Base-by-base conservation (phyloP, 2,113 vertebrate genomes). In the Phalacrocorax carbo region DNA sequence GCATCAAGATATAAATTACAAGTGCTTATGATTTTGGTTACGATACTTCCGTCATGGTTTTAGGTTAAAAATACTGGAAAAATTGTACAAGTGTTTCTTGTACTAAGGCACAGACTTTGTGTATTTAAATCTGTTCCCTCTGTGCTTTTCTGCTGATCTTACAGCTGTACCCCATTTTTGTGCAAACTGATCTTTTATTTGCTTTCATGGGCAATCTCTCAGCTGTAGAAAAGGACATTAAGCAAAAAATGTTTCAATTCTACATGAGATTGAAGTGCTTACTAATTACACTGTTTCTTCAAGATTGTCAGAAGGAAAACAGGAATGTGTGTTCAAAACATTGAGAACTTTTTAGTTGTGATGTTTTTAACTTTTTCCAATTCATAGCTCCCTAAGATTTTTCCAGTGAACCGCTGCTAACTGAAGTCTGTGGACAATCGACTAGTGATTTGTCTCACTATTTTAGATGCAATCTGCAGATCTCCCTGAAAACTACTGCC, bases 371-470 rank as follows among this genome's bases (percentile, higher is more conserved):
- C 16, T 7, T 85, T 84, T 79, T 40, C 7, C 13, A 30, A 0
- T 60, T 48, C 48, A 25, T 58, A 49, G 16, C 57, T 87, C 3
- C 21, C 36, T 38, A 36, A 69, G 32, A 40, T 44, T 29, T 75
- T 96, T 78, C 16, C 44, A 64, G n/a, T 82, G 60, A 77, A 10
- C 32, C 60, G 38, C n/a, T 68, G 20, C 6, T 30, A 22, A 30
- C 1, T 38, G 26, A 71, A 82, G 13, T 30, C 48, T 71, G 0
- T 19, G 25, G 44, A n/a, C 32, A 72, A 5, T 1, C 49, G 52
- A 14, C 44, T 57, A 77, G 46, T 13, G 36, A 44, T 79, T 60
- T 49, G 62, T 68, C 49, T 87, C 36, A 4, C 36, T 84, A 5
- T 30, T 55, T 57, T 15, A 55, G 42, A 26, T 62, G 46, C 15